These are phyloP conservation scores for Pentalonia nigronervosa DNA, from an alignment of 1,140 invertebrate species.

Conservation along the genomic window DNA sequence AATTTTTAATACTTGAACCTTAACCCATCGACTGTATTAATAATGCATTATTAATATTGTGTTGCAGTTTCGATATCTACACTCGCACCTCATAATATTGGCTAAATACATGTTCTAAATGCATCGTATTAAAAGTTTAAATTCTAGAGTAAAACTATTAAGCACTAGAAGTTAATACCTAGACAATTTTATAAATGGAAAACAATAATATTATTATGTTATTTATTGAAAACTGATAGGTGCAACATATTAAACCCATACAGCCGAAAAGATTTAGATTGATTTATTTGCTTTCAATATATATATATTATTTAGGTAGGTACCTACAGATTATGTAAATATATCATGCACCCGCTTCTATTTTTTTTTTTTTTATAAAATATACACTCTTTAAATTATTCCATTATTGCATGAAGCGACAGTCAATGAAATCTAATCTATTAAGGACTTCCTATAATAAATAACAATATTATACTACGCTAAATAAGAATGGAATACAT, in stretches of 20 bases:
- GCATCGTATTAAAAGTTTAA: neutral
- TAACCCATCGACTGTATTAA: neutral
- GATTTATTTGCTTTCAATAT: neutral
- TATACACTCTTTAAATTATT: neutral
- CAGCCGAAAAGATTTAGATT: neutral
- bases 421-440: neutral
- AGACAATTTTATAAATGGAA: neutral
- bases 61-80: neutral
- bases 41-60: conserved; percentile 16
- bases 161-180: neutral
- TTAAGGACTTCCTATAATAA: neutral
- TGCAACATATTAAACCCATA: neutral
- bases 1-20: conserved; percentile 12
- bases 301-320: neutral
- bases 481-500: neutral
- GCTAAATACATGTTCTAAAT: neutral
- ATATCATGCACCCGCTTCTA: neutral
- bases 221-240: neutral
- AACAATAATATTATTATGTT: neutral
- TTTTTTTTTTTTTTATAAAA: neutral
- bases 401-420: neutral
- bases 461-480: neutral
- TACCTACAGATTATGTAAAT: neutral
- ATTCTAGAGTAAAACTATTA: neutral
- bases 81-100: neutral